Conservation (phyloP, 1,140 invertebrate species). For the Panonychus citri region DNA sequence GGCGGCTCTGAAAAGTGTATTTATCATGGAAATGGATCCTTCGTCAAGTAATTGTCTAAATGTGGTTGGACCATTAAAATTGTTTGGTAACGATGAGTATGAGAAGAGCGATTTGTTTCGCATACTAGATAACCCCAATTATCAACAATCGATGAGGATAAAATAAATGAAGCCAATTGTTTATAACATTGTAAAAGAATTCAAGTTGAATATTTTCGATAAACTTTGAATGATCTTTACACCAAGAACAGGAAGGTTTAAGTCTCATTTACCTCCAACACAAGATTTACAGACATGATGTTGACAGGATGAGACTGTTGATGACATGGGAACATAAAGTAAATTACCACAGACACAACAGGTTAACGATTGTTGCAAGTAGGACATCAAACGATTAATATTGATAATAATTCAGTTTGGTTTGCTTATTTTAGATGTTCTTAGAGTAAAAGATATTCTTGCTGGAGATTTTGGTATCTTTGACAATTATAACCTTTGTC, state of each 20-base stretch:
- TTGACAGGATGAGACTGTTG: conserved; percentile 48
- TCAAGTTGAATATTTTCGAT: conserved; percentile 52
- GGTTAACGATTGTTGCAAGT: conserved; percentile 56
- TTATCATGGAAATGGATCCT: conserved; percentile 34
- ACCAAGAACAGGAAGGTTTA: conserved; percentile 51
- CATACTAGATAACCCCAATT: conserved; percentile 22
- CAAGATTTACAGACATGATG: conserved; percentile 62
- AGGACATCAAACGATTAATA: conserved; percentile 52
- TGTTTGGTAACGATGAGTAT: neutral
- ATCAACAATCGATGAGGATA: conserved; percentile 40
- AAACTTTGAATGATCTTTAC: conserved; percentile 57
- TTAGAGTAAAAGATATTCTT: conserved; percentile 73
- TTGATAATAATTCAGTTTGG: too few relatives aligned
- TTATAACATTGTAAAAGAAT: conserved; percentile 64
- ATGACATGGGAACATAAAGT: conserved; percentile 51
- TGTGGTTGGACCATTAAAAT: conserved; percentile 18
- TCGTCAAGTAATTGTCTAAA: conserved; percentile 50
- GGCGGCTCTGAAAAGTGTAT: conserved; percentile 5
- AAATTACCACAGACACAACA: conserved; percentile 67
- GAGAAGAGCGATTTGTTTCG: neutral
- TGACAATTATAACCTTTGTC: conserved; percentile 86
- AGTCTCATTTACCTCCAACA: conserved; percentile 55
- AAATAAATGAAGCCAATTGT: conserved; percentile 57
- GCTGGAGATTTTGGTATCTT: conserved; percentile 69
- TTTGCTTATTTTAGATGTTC: too few relatives aligned